Conservation (phyloP, 37 sponge, comb jelly and placozoan species). For the Halichondria panicea region DNA sequence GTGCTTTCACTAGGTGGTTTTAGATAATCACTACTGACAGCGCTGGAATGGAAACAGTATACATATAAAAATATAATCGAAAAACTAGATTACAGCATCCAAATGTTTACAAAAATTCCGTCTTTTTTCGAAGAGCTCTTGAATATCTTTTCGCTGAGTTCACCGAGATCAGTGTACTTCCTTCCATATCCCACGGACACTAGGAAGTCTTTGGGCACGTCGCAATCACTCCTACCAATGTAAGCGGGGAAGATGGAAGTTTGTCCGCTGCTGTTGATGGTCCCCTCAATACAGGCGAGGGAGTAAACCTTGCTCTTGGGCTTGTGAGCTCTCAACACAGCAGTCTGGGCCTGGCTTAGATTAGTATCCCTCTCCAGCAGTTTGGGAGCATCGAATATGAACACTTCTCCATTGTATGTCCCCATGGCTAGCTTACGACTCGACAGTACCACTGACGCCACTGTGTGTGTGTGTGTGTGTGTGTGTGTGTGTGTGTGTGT, state of each 20-base stretch:
- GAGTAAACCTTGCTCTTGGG: slow-evolving; percentile 25
- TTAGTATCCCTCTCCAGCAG: neutral
- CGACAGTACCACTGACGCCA: slow-evolving; percentile 19
- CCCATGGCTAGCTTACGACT: slow-evolving; percentile 21
- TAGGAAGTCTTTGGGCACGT: slow-evolving; percentile 20
- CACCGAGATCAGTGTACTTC: neutral
- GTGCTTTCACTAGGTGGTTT: no score
- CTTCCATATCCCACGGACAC: slow-evolving; percentile 48
- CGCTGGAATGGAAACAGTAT: no score
- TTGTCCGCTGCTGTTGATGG: slow-evolving; percentile 15
- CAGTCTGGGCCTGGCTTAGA: neutral
- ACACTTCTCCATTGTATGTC: slow-evolving; percentile 22
- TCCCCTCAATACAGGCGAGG: slow-evolving; percentile 11
- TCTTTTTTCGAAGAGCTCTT: neutral
- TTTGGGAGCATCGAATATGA: neutral
- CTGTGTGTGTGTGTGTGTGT: slow-evolving; percentile 24
- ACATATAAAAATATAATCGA: neutral
- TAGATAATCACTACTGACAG: no score
- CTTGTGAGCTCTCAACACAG: neutral
- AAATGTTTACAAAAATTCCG: slow-evolving; percentile 26
- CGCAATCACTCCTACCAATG: slow-evolving; percentile 17
- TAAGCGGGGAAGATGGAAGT: slow-evolving; percentile 53
- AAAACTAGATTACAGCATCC: slow-evolving; percentile 22
- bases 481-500: no score
- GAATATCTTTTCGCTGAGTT: neutral